Evolutionary conservation across 37 sponge, comb jelly and placozoan genomes (phyloP), one percentile per base, ranked within the genome.

Genomic region (Dysidea cf. avara): DNA sequence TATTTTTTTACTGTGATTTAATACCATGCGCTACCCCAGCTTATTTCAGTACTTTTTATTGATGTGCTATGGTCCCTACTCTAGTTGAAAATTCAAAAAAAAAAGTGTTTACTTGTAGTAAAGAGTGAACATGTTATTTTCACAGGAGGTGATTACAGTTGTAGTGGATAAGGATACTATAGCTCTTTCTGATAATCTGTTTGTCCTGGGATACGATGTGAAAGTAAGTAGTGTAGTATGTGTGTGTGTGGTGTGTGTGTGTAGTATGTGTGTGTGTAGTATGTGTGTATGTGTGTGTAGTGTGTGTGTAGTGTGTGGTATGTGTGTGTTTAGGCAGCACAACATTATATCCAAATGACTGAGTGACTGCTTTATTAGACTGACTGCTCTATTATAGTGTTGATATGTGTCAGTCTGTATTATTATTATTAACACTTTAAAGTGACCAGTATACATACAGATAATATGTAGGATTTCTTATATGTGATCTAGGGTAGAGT

Each of bases 201-300:
- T 32, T 17, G 81, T 94, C 25, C 53, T 69, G 1, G 91, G 90
- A 25, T 94, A 83, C 68, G 95, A 94, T 83, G 87, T 86, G 6
- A 74, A 68, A 28, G 95, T 87, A 58, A 7, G 68, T 66, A 21
- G 11, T 30, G 68, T 14, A 34, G 3, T n/a, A 30, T 5, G 3
- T 37, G n/a, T 9, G 38, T n/a, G 3, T 22, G 28, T 29, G 38
- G 57, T 13, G 57, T 53, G 72, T 53, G 35, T 53, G 72, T 28
- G 57, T 37, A n/a, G 72, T 53, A 22, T 53, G 35, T 43, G 65
- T 31, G 64, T 52, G 76, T 62, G 65, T 43, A 35, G 61, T 9
- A 21, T 43, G 51, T 68, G 24, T 43, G 67, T 24, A 24, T 20
- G 67, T 39, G 47, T 66, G 51, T 47, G 28, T 25, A 40, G n/a